A percentile compares a stretch with the other conserved stretches of the same genome.
Conservation (phyloP, 2,797 vertebrate species). For the Lemur catta region DNA sequence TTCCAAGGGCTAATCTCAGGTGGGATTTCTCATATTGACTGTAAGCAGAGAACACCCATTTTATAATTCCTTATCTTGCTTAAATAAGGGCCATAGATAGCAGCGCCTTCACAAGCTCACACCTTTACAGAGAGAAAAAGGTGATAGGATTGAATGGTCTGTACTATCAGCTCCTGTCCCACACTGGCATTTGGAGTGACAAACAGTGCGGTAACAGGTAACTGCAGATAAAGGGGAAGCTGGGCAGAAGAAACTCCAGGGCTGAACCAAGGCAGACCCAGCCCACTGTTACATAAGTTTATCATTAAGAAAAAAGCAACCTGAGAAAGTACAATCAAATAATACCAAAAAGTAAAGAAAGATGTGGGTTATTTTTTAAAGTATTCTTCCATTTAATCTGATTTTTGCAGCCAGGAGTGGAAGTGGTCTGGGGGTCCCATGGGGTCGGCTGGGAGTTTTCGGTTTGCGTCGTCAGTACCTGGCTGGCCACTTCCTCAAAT, state of each 20-base stretch:
- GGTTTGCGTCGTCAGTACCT: background rate
- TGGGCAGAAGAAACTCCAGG: background rate
- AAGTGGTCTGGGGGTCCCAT: background rate
- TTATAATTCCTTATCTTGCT: constrained; percentile 89
- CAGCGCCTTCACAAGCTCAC: constrained; percentile 80
- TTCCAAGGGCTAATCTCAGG: constrained; percentile 85
- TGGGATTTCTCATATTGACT: constrained; percentile 84
- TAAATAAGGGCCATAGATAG: constrained; percentile 84
- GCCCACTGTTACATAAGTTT: background rate
- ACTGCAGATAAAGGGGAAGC: constrained; percentile 76
- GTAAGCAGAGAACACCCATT: constrained; percentile 82
- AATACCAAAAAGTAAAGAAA: constrained; percentile 30
- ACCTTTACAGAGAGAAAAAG: constrained; percentile 83
- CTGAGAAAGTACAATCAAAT: background rate
- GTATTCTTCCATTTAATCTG: background rate
- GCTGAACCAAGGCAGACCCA: background rate
- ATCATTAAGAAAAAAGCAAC: background rate
- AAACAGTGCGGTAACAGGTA: constrained; percentile 85
- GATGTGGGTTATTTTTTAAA: background rate
- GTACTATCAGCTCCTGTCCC: constrained; percentile 77
- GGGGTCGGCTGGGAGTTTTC: background rate
- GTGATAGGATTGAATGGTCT: constrained; percentile 71
- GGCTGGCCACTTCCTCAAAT: background rate
- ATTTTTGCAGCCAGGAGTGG: background rate
- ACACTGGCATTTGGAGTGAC: constrained; percentile 82